These are phyloP conservation scores for Lepidostoma basale DNA, from an alignment of 1,140 invertebrate species.

Conservation along the genomic window DNA sequence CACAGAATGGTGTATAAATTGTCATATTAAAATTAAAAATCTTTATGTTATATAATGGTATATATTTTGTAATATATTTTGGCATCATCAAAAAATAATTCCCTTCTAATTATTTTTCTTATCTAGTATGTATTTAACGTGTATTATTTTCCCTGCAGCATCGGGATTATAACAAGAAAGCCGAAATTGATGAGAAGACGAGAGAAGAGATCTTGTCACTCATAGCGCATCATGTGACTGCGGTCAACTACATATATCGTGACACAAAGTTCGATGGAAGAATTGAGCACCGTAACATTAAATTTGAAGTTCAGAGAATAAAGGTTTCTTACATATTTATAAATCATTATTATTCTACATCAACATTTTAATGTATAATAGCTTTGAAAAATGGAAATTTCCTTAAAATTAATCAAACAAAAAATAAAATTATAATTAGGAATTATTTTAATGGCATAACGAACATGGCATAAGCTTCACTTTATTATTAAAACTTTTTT, in stretches of 20 bases:
- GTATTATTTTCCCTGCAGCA: slow-evolving; percentile 59
- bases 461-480: too few relatives aligned
- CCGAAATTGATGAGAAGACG: slow-evolving; percentile 80
- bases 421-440: too few relatives aligned
- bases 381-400: too few relatives aligned
- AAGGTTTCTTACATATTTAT: too few relatives aligned
- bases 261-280: slow-evolving; percentile 92
- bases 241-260: slow-evolving; percentile 97
- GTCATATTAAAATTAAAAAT: too few relatives aligned
- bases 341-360: too few relatives aligned
- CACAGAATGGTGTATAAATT: too few relatives aligned
- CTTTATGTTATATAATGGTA: too few relatives aligned
- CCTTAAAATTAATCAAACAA: too few relatives aligned
- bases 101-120: background rate
- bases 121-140: background rate
- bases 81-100: background rate
- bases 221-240: slow-evolving; percentile 97
- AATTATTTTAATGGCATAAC: too few relatives aligned
- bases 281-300: slow-evolving; percentile 88
- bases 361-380: too few relatives aligned
- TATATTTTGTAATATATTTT: background rate
- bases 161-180: slow-evolving; percentile 65
- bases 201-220: slow-evolving; percentile 96
- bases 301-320: slow-evolving; percentile 97
- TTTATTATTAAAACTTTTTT: too few relatives aligned